These are phyloP conservation scores for Drosophila lutescens DNA, from an alignment of 2,888 invertebrate genomes.

Conservation along the genomic window DNA sequence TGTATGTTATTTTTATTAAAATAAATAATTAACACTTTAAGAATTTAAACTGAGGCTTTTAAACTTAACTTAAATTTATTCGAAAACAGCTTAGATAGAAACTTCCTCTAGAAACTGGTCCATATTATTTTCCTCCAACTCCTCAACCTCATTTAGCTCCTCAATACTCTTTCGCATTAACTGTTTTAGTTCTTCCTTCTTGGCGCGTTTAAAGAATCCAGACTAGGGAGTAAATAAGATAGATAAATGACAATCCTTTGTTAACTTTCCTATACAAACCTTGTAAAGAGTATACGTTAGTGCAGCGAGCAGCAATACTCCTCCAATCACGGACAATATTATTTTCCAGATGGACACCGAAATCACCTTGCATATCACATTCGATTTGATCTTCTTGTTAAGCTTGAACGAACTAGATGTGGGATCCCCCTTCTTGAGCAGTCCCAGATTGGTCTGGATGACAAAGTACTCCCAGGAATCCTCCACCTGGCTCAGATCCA, in stretches of 20 bases:
- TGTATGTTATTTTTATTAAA: slow-evolving; percentile 33
- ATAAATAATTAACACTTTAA: slow-evolving; percentile 29
- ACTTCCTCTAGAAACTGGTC: slow-evolving; percentile 34
- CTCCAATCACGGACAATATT: slow-evolving; percentile 84
- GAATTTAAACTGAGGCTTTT: slow-evolving; percentile 2
- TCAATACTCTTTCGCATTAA: slow-evolving; percentile 57
- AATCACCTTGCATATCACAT: slow-evolving; percentile 82
- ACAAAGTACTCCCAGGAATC: slow-evolving; percentile 84
- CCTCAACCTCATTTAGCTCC: neutral
- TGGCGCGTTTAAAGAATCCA: slow-evolving; percentile 85
- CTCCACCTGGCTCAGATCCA: slow-evolving; percentile 82
- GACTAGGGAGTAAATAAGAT: slow-evolving; percentile 69
- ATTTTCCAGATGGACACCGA: slow-evolving; percentile 84
- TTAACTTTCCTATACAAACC: slow-evolving; percentile 57
- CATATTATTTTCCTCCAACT: slow-evolving; percentile 84
- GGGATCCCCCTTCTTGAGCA: slow-evolving; percentile 76
- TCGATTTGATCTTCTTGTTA: slow-evolving; percentile 79
- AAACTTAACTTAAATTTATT: neutral
- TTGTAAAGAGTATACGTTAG: slow-evolving; percentile 83
- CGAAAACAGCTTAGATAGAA: neutral
- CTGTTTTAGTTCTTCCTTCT: slow-evolving; percentile 53
- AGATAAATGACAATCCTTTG: accelerated
- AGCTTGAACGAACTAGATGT: slow-evolving; percentile 68
- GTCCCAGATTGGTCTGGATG: slow-evolving; percentile 75
- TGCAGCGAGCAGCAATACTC: slow-evolving; percentile 83